Evolutionary conservation across 2,888 invertebrate genomes (phyloP).

Genomic region (Zelleria hepariella): DNA sequence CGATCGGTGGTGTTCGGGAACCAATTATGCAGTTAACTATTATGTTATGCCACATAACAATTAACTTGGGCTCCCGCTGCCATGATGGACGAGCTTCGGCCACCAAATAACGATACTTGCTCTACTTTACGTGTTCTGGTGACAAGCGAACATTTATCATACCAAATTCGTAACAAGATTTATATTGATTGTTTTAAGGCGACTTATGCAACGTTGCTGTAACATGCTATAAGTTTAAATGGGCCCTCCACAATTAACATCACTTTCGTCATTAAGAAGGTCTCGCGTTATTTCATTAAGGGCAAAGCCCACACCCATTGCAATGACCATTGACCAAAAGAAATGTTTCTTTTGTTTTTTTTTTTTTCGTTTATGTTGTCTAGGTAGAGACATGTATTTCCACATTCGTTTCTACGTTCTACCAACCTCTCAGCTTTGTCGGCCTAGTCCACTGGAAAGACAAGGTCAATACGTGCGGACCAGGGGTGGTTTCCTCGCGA

Average conservation of each 20-base stretch:
- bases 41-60: conserved; percentile 1
- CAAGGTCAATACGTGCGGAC: too few species aligned
- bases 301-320: neutral
- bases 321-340: neutral
- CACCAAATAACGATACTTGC: neutral
- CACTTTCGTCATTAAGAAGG: neutral
- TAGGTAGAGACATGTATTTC: too few species aligned
- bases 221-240: neutral
- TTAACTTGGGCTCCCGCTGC: neutral
- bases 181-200: neutral
- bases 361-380: too few species aligned
- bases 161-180: neutral
- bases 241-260: neutral
- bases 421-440: too few species aligned
- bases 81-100: neutral
- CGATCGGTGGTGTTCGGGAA: neutral
- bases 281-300: neutral
- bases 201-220: neutral
- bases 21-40: neutral
- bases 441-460: too few species aligned
- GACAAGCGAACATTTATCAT: neutral
- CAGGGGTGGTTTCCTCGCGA: too few species aligned
- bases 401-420: too few species aligned
- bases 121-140: neutral
- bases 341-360: neutral